Evolutionary conservation across 2,888 invertebrate species (phyloP).

Genomic region (Camponotus fellah): DNA sequence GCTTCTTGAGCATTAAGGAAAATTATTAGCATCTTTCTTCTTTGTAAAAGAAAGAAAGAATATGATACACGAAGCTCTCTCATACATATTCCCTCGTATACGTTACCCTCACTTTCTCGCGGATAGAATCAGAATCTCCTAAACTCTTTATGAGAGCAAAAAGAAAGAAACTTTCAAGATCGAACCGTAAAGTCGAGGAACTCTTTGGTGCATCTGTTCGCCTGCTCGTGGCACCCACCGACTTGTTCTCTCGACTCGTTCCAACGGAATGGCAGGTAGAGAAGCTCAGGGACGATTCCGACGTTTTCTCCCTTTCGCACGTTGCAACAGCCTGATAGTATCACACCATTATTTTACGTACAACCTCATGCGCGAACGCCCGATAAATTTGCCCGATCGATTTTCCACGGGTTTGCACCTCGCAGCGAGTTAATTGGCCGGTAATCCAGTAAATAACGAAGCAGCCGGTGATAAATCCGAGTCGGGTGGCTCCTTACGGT

Average conservation of each 20-base stretch:
- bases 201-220: conserved; percentile 52
- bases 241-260: conserved; percentile 48
- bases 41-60: background rate
- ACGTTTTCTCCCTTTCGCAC: conserved; percentile 8
- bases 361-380: conserved; percentile 27
- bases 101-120: conserved; percentile 4
- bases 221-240: conserved; percentile 46
- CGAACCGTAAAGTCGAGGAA: conserved; percentile 63
- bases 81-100: background rate
- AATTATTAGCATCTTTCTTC: background rate
- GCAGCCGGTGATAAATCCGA: conserved; percentile 51
- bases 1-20: background rate
- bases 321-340: conserved; percentile 26
- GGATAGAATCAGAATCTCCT: background rate
- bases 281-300: conserved; percentile 44
- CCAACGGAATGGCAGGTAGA: conserved; percentile 39
- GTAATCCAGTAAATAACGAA: conserved; percentile 64
- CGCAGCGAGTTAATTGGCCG: conserved; percentile 59
- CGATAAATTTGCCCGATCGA: conserved; percentile 50
- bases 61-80: background rate
- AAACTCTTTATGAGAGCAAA: conserved; percentile 36
- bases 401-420: conserved; percentile 46
- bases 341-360: conserved; percentile 26
- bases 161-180: conserved; percentile 59
- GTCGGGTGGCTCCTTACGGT: conserved; percentile 24